Conservation (phyloP, 2,888 invertebrate species). For the Aleiodes testaceus region DNA sequence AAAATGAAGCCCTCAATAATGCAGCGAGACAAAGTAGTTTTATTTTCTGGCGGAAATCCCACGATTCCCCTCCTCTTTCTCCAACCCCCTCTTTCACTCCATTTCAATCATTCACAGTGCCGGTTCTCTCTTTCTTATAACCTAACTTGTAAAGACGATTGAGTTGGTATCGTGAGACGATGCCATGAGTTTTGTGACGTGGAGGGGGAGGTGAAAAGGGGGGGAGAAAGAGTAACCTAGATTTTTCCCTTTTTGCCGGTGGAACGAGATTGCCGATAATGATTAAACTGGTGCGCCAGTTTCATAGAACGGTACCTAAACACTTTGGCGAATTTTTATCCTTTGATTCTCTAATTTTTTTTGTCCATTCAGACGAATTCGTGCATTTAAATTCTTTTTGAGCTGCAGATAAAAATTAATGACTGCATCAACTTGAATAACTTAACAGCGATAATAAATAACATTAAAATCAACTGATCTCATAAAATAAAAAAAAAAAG, state of each 20-base stretch:
- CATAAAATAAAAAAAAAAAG: too few species aligned
- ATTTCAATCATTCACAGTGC: constrained; percentile 31
- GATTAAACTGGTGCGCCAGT: constrained; percentile 55
- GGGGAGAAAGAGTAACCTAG: constrained; percentile 49
- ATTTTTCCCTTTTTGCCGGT: constrained; percentile 60
- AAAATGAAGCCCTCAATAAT: constrained; percentile 10
- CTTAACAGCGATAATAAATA: too few species aligned
- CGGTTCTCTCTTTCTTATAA: constrained; percentile 42
- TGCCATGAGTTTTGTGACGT: too few species aligned
- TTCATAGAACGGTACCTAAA: constrained; percentile 23
- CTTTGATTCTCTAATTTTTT: neutral
- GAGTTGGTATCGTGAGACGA: constrained; percentile 28
- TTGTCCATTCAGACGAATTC: too few species aligned
- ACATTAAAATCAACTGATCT: too few species aligned
- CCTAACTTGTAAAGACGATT: constrained; percentile 31
- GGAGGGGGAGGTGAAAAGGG: neutral
- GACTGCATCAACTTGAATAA: too few species aligned
- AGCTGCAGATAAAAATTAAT: too few species aligned
- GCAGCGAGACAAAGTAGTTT: neutral
- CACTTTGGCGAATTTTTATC: constrained; percentile 1
- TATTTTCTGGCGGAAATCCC: constrained; percentile 36
- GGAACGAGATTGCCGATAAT: constrained; percentile 63
- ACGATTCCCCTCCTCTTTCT: constrained; percentile 30
- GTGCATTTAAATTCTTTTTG: too few species aligned
- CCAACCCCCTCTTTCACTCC: constrained; percentile 4